phyloP scores from a whole-genome alignment of 2,113 vertebrate species.

The Stigmatopora argus region DNA sequence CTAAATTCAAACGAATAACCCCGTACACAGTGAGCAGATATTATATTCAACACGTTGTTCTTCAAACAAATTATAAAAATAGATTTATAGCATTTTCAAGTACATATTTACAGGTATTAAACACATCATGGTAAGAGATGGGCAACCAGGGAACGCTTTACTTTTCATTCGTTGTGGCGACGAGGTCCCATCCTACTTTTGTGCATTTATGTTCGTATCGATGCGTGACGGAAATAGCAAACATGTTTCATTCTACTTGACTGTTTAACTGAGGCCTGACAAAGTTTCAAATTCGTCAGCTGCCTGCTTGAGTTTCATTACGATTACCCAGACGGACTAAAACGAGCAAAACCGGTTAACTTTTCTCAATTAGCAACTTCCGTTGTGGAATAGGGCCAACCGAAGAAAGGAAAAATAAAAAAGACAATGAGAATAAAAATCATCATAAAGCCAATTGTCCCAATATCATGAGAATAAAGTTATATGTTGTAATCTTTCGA shows the following conservation, averaged over 20 bases:
- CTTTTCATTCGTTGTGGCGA: constrained; percentile 31
- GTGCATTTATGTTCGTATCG: constrained; percentile 3
- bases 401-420: not conserved
- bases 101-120: constrained; percentile 84
- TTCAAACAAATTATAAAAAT: constrained; percentile 86
- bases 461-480: too few relatives aligned
- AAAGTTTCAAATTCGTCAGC: not conserved
- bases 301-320: constrained; percentile 9
- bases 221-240: constrained; percentile 16
- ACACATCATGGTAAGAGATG: constrained; percentile 65
- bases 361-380: constrained; percentile 12
- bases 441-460: too few relatives aligned
- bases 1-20: constrained; percentile 67
- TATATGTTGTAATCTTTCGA: too few relatives aligned
- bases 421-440: too few relatives aligned
- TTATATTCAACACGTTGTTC: constrained; percentile 72
- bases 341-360: constrained; percentile 27
- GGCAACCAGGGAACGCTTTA: not conserved
- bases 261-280: constrained; percentile 16
- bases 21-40: constrained; percentile 73
- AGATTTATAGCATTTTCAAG: constrained; percentile 78
- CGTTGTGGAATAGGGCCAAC: constrained; percentile 7
- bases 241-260: constrained; percentile 12
- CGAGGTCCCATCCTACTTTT: constrained; percentile 18
- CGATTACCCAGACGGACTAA: constrained; percentile 12